A percentile compares a stretch with the other conserved stretches of the same genome.
Conservation (phyloP, 2,113 vertebrate species). For the Tor tambroides region DNA sequence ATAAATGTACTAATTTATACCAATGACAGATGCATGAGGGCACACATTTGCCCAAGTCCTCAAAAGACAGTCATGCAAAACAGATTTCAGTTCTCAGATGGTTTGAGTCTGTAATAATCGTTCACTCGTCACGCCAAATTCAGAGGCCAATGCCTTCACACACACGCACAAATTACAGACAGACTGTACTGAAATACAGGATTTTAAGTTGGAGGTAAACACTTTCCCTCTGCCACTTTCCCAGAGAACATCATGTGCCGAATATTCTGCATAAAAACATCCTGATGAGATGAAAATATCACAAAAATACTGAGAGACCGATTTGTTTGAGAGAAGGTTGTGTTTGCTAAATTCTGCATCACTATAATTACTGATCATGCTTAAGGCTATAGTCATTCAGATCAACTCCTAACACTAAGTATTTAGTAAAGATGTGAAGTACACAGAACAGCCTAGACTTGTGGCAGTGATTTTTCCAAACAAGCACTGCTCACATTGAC, state of each 20-base stretch:
- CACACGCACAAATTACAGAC: slow-evolving; percentile 48
- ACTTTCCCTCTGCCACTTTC: slow-evolving; percentile 48
- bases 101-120: slow-evolving; percentile 41
- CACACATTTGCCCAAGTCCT: not conserved
- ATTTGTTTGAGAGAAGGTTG: not conserved
- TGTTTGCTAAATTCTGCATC: not conserved
- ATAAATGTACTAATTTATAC: not conserved
- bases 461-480: no score
- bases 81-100: not conserved
- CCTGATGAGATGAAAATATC: not conserved
- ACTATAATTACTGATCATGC: not conserved
- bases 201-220: slow-evolving; percentile 31
- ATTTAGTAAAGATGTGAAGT: not conserved
- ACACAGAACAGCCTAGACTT: no score
- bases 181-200: slow-evolving; percentile 20
- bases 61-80: not conserved
- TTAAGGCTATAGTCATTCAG: not conserved
- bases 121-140: slow-evolving; percentile 34
- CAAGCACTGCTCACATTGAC: no score
- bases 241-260: not conserved
- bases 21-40: not conserved
- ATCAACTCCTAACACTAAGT: not conserved
- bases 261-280: not conserved
- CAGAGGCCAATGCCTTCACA: slow-evolving; percentile 42
- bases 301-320: not conserved